Percentiles rank a stretch among this genome's conserved stretches.
These are phyloP conservation scores for Agrochola lota DNA, from an alignment of 2,888 invertebrate genomes.

Conservation along the genomic window DNA sequence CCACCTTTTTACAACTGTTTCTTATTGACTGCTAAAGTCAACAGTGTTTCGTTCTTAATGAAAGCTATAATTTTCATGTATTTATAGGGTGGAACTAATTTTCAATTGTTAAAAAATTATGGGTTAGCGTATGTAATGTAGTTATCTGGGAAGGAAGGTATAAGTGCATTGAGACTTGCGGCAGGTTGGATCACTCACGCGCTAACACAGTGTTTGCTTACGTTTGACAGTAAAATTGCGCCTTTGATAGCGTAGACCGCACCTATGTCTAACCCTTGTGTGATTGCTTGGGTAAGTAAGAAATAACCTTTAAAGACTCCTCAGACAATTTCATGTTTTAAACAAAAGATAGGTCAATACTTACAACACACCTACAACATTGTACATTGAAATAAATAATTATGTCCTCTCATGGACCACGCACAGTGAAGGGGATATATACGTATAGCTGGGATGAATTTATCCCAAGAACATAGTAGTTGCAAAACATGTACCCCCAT, in stretches of 20 bases:
- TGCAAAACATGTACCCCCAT: no score
- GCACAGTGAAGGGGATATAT: no score
- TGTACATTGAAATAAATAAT: background rate
- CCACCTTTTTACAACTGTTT: conserved; percentile 67
- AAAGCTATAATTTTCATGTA: conserved; percentile 71
- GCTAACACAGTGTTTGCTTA: conserved; percentile 66
- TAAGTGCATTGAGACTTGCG: conserved; percentile 60
- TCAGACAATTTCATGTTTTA: background rate
- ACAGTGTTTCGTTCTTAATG: conserved; percentile 65
- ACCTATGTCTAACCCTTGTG: background rate
- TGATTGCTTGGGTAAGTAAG: conserved; percentile 5
- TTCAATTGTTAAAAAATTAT: conserved; percentile 69
- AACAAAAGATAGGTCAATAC: background rate
- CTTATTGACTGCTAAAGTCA: conserved; percentile 67
- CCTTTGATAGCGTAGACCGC: conserved; percentile 17
- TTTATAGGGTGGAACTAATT: conserved; percentile 58
- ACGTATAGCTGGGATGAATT: no score
- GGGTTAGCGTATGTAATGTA: conserved; percentile 58
- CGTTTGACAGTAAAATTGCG: conserved; percentile 74
- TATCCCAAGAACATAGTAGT: no score
- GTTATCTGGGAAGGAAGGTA: conserved; percentile 56
- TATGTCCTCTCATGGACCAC: no score
- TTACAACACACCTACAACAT: background rate
- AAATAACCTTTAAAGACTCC: background rate
- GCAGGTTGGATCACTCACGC: conserved; percentile 71